Percentiles rank a stretch among this genome's conserved stretches.
phyloP scores from a whole-genome alignment of 2,797 vertebrate genomes.

The Platalea minor region DNA sequence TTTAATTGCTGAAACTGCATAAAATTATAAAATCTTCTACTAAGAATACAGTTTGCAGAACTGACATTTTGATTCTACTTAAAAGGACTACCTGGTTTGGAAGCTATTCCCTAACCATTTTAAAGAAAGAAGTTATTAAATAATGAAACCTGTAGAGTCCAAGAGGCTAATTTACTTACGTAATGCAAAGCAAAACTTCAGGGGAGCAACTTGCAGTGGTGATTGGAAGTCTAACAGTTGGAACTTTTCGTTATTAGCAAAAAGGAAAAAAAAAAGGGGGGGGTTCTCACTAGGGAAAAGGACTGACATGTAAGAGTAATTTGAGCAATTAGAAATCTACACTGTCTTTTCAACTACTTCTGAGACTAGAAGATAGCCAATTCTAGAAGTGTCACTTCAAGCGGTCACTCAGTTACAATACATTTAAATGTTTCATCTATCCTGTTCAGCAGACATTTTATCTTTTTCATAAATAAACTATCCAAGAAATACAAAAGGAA shows the following conservation, averaged over 20 bases:
- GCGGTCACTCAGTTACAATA: not conserved
- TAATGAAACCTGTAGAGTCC: not conserved
- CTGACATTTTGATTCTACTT: not conserved
- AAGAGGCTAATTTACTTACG: not conserved
- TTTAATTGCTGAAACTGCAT: not conserved
- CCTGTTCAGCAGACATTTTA: not conserved
- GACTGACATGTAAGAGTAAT: not conserved
- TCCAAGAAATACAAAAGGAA: not conserved
- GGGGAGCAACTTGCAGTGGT: not conserved
- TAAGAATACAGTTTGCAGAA: not conserved
- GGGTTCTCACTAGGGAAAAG: not conserved
- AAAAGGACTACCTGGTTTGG: not conserved
- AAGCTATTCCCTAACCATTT: not conserved
- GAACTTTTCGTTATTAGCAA: not conserved
- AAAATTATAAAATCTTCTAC: not conserved
- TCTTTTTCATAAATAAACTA: not conserved
- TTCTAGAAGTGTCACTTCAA: not conserved
- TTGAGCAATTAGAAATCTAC: not conserved
- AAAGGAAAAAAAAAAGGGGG: not conserved
- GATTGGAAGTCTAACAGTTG: not conserved
- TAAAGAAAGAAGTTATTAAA: not conserved
- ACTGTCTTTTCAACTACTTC: not conserved
- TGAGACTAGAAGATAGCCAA: not conserved
- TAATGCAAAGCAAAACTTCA: not conserved
- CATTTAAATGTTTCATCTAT: not conserved